A percentile compares a stretch with the other conserved stretches of the same genome.
Evolutionary conservation across 2,797 vertebrate species (phyloP).

Genomic region (Sebastolobus alascanus): DNA sequence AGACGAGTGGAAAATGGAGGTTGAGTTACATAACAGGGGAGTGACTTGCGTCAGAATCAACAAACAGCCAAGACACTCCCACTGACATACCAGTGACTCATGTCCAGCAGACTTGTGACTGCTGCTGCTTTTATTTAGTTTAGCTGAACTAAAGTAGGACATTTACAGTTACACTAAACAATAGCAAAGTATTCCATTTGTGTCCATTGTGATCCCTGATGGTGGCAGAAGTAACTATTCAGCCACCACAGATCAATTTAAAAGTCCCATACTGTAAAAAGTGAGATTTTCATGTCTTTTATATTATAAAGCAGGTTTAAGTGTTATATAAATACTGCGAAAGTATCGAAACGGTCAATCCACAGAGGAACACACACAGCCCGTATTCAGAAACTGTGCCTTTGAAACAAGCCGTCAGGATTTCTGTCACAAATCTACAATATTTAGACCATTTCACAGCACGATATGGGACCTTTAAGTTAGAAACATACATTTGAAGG

Average conservation of each 20-base stretch:
- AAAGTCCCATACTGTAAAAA: too few species aligned
- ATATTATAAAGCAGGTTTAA: too few species aligned
- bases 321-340: too few species aligned
- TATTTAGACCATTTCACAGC: too few species aligned
- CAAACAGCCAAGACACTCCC: not conserved
- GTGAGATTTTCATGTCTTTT: too few species aligned
- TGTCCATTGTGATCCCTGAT: not conserved
- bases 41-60: not conserved
- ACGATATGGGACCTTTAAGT: too few species aligned
- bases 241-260: not conserved
- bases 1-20: slow-evolving; percentile 58
- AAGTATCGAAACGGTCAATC: too few species aligned
- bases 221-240: not conserved
- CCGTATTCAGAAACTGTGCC: too few species aligned
- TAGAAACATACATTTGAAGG: not conserved
- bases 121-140: not conserved
- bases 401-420: too few species aligned
- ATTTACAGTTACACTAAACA: not conserved
- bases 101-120: not conserved
- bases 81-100: not conserved
- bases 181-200: not conserved
- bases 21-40: slow-evolving; percentile 46
- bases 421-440: too few species aligned
- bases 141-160: not conserved
- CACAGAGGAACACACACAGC: too few species aligned